These are phyloP conservation scores for Heteronetta atricapilla DNA, from an alignment of 2,113 vertebrate species.

Conservation along the genomic window DNA sequence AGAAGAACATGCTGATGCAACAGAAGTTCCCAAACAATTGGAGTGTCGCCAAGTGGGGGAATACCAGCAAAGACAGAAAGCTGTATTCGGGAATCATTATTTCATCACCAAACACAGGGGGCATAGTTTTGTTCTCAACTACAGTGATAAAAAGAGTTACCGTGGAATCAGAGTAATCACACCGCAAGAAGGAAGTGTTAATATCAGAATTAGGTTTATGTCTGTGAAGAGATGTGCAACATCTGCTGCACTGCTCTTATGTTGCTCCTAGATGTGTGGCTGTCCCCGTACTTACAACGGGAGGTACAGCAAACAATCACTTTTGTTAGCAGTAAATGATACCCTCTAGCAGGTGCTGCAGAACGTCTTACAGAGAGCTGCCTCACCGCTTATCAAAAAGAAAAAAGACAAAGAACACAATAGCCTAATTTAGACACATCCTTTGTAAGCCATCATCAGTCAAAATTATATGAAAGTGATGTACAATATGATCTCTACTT, in stretches of 20 bases:
- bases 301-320: neutral
- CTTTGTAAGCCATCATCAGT: neutral
- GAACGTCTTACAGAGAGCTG: neutral
- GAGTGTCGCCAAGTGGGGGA: neutral
- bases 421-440: neutral
- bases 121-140: neutral
- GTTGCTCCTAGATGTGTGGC: neutral
- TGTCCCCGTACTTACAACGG: neutral
- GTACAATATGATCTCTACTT: neutral
- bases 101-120: conserved; percentile 12
- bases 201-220: neutral
- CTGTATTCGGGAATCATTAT: neutral
- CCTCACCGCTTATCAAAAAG: neutral
- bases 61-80: neutral
- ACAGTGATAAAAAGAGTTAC: conserved; percentile 10
- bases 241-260: neutral
- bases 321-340: neutral
- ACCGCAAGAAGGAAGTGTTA: neutral
- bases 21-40: neutral
- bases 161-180: neutral
- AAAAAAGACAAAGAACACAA: neutral
- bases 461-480: neutral
- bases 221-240: neutral
- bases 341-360: neutral
- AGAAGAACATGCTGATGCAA: neutral